Evolutionary conservation across 1,140 invertebrate genomes (phyloP).

Genomic region (Drosophila athabasca): DNA sequence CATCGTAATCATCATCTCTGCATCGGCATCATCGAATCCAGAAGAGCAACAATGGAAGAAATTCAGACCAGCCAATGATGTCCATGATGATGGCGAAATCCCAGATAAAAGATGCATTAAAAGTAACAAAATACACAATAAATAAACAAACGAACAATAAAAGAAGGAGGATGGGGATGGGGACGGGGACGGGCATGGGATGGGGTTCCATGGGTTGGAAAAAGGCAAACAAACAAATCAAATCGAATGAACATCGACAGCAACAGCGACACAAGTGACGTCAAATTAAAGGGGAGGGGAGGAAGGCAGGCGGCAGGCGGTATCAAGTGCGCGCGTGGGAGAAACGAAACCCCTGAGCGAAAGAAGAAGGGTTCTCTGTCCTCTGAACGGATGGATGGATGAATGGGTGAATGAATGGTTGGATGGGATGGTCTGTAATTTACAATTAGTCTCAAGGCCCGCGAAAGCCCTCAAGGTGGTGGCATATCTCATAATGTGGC

Average conservation of each 20-base stretch:
- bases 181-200: constrained; percentile 4
- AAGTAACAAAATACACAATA: constrained; percentile 80
- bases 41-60: constrained; percentile 35
- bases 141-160: constrained; percentile 70
- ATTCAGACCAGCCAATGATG: constrained; percentile 60
- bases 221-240: constrained; percentile 76
- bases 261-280: constrained; percentile 28
- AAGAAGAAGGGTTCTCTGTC: background rate
- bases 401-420: constrained; percentile 25
- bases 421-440: constrained; percentile 61
- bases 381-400: constrained; percentile 14
- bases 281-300: constrained; percentile 24
- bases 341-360: too few relatives aligned
- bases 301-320: constrained; percentile 16
- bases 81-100: constrained; percentile 75
- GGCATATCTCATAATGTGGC: constrained; percentile 54
- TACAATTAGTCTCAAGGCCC: constrained; percentile 73
- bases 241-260: constrained; percentile 59
- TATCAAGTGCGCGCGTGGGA: too few relatives aligned
- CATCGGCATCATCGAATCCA: background rate
- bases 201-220: constrained; percentile 11
- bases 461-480: constrained; percentile 55
- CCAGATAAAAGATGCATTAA: constrained; percentile 81
- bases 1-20: constrained; percentile 22
- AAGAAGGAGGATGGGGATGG: constrained; percentile 17